A percentile compares a stretch with the other conserved stretches of the same genome.
phyloP scores from a whole-genome alignment of 2,113 vertebrate species.

The Coturnix japonica region DNA sequence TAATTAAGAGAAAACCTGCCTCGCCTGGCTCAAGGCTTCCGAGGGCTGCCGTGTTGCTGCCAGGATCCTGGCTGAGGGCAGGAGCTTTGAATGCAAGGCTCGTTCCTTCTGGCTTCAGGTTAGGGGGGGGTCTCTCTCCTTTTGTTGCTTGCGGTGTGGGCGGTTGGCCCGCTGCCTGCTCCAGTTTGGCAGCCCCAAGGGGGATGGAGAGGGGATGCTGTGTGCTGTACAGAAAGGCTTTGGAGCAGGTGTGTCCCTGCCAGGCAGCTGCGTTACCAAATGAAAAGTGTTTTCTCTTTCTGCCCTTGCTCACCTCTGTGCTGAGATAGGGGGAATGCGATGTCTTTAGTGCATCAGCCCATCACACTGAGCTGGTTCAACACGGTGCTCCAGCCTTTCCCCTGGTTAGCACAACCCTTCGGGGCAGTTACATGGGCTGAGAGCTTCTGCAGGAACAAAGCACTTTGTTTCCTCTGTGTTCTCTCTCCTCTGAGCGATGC shows the following conservation, averaged over 20 bases:
- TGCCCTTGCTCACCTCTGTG: neutral
- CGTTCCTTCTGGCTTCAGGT: neutral
- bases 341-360: neutral
- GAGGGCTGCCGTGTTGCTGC: neutral
- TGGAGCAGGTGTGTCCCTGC: neutral
- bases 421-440: neutral
- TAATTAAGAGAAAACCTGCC: neutral
- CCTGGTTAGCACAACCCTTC: neutral
- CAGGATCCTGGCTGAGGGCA: neutral
- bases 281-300: neutral
- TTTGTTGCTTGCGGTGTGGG: neutral
- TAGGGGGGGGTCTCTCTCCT: neutral
- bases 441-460: neutral
- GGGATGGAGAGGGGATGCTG: accelerated
- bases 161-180: neutral
- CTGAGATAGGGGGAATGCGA: constrained; percentile 7
- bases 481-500: neutral
- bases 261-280: neutral
- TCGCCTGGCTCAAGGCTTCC: accelerated
- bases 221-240: neutral
- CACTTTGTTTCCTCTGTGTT: neutral
- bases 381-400: neutral
- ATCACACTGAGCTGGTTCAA: neutral
- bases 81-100: neutral
- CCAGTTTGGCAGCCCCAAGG: accelerated